phyloP scores from a whole-genome alignment of 2,888 invertebrate genomes.

The Stenichneumon culpator region DNA sequence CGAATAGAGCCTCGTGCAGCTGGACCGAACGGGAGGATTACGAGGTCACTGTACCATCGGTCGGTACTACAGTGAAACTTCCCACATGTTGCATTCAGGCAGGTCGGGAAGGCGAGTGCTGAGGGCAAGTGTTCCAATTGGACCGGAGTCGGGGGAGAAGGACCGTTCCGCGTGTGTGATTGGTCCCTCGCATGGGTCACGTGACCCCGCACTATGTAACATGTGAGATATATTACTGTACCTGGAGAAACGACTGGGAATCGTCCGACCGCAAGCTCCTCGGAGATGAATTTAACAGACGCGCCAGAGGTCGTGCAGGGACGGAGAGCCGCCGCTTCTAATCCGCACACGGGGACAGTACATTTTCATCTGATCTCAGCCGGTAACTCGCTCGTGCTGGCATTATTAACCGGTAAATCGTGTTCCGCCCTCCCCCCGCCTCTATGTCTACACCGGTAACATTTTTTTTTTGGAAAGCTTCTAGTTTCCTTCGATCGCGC shows the following conservation, averaged over 20 bases:
- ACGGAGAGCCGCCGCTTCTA: constrained; percentile 73
- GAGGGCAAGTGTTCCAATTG: not conserved
- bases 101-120: not conserved
- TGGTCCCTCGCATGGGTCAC: not conserved
- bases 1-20: not conserved
- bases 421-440: constrained; percentile 2
- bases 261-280: constrained; percentile 63
- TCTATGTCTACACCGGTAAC: constrained; percentile 36
- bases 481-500: not conserved
- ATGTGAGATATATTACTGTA: constrained; percentile 7
- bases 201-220: not conserved
- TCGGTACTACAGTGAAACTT: not conserved
- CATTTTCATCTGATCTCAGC: constrained; percentile 72
- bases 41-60: too few relatives aligned
- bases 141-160: not conserved
- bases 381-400: constrained; percentile 29
- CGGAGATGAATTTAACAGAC: constrained; percentile 68
- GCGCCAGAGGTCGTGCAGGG: constrained; percentile 49
- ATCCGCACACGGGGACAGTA: constrained; percentile 72
- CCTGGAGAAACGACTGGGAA: constrained; percentile 69
- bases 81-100: not conserved
- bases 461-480: not conserved
- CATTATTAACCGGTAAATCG: constrained; percentile 71
- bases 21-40: not conserved
- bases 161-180: not conserved